These are phyloP conservation scores for Pseudorasbora parva DNA, from an alignment of 2,113 vertebrate genomes.

Conservation along the genomic window DNA sequence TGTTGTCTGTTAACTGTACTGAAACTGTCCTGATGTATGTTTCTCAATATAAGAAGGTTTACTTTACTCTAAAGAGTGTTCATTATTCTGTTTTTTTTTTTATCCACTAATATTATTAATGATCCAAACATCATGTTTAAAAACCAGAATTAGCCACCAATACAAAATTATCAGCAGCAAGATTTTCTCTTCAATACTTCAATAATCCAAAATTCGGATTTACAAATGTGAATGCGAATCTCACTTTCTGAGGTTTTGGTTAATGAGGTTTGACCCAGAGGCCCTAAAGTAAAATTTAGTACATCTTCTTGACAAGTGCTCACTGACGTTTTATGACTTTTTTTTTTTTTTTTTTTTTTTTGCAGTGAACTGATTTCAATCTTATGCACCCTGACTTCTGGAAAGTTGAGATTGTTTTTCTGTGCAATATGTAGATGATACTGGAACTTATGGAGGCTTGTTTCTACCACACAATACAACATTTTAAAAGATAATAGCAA, in stretches of 20 bases:
- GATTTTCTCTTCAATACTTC: neutral
- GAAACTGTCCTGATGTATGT: slow-evolving; percentile 5
- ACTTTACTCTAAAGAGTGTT: neutral
- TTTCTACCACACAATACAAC: too few relatives aligned
- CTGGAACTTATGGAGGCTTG: too few relatives aligned
- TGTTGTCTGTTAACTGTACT: slow-evolving; percentile 52
- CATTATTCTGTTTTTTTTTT: neutral
- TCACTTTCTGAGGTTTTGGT: neutral
- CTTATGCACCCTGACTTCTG: neutral
- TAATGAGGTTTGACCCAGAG: neutral
- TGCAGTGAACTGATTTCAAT: neutral
- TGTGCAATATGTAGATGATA: neutral
- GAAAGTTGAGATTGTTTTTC: neutral
- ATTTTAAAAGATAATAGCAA: too few relatives aligned
- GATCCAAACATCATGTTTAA: neutral
- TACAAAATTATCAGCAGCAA: neutral
- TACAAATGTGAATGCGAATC: neutral
- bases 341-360: neutral
- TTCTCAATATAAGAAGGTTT: neutral
- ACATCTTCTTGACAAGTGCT: neutral
- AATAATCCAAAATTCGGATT: neutral
- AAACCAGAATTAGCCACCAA: neutral
- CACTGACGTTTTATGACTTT: neutral
- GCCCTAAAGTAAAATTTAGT: neutral
- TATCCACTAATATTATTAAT: neutral